Evolutionary conservation across 2,797 vertebrate genomes (phyloP).

Genomic region (Streptopelia turtur): DNA sequence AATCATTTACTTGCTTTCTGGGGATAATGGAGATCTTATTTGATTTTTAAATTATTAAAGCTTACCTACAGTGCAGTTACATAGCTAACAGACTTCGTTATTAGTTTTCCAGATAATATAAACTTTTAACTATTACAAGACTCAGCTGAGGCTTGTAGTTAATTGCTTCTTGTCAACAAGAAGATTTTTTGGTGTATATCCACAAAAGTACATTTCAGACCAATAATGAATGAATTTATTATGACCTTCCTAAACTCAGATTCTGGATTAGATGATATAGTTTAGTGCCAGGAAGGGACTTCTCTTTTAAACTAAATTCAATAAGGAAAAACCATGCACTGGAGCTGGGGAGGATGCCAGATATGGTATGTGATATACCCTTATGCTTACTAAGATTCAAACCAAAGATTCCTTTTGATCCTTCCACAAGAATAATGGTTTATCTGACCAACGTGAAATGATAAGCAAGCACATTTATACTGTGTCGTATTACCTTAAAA

Average conservation of each 20-base stretch:
- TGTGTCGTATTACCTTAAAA: neutral
- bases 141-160: neutral
- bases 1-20: neutral
- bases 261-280: neutral
- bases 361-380: neutral
- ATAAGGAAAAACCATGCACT: neutral
- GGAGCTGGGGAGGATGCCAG: neutral
- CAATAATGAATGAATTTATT: neutral
- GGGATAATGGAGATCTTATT: neutral
- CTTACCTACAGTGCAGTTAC: neutral
- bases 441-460: neutral
- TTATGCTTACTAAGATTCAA: neutral
- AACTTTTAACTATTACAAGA: neutral
- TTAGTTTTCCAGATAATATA: neutral
- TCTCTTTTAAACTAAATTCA: neutral
- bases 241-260: neutral
- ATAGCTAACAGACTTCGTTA: neutral
- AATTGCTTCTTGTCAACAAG: neutral
- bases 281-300: neutral
- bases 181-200: neutral
- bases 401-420: neutral
- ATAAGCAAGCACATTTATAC: neutral
- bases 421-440: neutral
- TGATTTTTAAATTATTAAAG: conserved; percentile 26
- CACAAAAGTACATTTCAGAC: neutral